Evolutionary conservation across 1,140 invertebrate species (phyloP).

Genomic region (Meteorus sp.): DNA sequence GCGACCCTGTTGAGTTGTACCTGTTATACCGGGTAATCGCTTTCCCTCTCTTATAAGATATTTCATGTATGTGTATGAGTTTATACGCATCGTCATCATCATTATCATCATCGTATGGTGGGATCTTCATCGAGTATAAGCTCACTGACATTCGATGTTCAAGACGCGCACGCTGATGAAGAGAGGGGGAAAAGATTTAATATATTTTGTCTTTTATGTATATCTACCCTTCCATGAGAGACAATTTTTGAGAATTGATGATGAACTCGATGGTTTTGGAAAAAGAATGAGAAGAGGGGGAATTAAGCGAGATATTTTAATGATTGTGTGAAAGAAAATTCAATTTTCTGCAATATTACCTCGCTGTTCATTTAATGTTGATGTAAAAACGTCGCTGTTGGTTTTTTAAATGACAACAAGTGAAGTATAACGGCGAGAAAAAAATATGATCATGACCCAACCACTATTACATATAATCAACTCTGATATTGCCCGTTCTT

Average conservation of each 20-base stretch:
- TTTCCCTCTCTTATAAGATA: conserved; percentile 18
- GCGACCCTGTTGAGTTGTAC: conserved; percentile 35
- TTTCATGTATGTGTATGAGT: conserved; percentile 24
- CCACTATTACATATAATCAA: background rate
- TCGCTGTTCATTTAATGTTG: background rate
- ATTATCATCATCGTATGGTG: no score
- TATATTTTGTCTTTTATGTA: no score
- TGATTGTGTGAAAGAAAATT: no score
- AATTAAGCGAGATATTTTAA: no score
- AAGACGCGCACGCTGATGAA: background rate
- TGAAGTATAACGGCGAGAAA: background rate
- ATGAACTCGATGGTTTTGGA: no score
- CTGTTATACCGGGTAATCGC: conserved; percentile 45
- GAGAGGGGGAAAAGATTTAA: no score
- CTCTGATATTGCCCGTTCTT: background rate
- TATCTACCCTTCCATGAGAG: no score
- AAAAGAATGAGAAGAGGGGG: no score
- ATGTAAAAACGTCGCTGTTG: background rate
- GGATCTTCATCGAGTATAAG: no score
- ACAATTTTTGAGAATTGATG: no score
- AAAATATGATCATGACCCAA: background rate
- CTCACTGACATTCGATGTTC: no score
- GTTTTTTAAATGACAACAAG: background rate
- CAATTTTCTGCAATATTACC: no score
- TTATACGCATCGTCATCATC: background rate